phyloP scores from a whole-genome alignment of 2,797 vertebrate species.

The Spizella passerina region DNA sequence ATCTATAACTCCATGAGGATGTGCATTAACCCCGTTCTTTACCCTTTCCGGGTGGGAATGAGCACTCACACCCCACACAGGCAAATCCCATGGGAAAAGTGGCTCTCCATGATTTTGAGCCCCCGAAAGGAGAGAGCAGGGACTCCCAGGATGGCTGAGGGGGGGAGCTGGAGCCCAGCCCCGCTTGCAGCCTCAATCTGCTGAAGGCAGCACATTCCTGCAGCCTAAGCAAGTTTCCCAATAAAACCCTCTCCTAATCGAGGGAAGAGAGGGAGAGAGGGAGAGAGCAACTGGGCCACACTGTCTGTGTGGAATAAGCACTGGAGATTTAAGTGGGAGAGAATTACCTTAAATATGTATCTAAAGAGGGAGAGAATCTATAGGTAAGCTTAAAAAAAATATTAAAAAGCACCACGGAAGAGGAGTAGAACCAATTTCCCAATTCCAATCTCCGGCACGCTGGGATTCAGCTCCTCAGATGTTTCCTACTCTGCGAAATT shows the following conservation, averaged over 20 bases:
- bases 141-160: not conserved
- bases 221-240: slow-evolving; percentile 68
- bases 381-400: not conserved
- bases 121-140: not conserved
- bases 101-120: rapidly evolving
- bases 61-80: not conserved
- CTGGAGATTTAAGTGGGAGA: slow-evolving; percentile 56
- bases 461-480: slow-evolving; percentile 60
- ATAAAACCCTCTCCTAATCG: slow-evolving; percentile 66
- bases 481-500: slow-evolving; percentile 71
- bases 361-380: slow-evolving; percentile 6
- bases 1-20: not conserved
- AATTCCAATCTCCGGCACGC: slow-evolving; percentile 57
- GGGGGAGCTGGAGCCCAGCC: slow-evolving; percentile 6
- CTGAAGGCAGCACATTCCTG: slow-evolving; percentile 54
- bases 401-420: not conserved
- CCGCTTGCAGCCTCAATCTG: slow-evolving; percentile 22
- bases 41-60: not conserved
- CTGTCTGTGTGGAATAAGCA: slow-evolving; percentile 28
- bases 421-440: slow-evolving; percentile 73
- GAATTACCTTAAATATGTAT: slow-evolving; percentile 62
- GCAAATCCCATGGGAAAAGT: not conserved
- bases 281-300: not conserved
- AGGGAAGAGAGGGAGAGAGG: not conserved
- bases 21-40: not conserved